A percentile compares a stretch with the other conserved stretches of the same genome.
These are phyloP conservation scores for Leptinotarsa texana DNA, from an alignment of 1,140 invertebrate genomes.

Conservation along the genomic window DNA sequence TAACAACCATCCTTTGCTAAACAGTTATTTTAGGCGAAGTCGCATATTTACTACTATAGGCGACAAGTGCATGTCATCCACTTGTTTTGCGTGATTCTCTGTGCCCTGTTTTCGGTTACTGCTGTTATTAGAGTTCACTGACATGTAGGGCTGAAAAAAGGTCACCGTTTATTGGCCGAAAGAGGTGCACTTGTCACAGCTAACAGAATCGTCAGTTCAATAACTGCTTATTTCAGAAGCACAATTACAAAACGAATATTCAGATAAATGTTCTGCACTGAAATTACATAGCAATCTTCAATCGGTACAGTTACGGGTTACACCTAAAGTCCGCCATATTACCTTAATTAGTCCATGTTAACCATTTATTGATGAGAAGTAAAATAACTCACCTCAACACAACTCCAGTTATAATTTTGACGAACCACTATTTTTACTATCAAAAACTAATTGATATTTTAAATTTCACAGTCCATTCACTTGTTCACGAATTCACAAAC, in stretches of 20 bases:
- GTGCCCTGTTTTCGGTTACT: not conserved
- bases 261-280: not conserved
- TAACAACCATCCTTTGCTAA: not conserved
- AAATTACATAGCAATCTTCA: not conserved
- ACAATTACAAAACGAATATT: no score
- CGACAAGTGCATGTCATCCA: not conserved
- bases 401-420: slow-evolving; percentile 19
- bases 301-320: slow-evolving; percentile 29
- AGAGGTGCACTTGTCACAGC: no score
- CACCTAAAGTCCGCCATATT: slow-evolving; percentile 43
- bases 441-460: slow-evolving; percentile 33
- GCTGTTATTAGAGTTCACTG: slow-evolving; percentile 20
- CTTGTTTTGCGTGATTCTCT: not conserved
- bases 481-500: slow-evolving; percentile 36
- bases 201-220: no score
- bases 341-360: slow-evolving; percentile 14
- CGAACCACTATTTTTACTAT: slow-evolving; percentile 31
- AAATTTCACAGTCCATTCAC: slow-evolving; percentile 27
- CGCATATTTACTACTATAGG: not conserved
- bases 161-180: not conserved
- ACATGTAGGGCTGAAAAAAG: slow-evolving; percentile 10
- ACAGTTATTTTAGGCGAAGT: not conserved
- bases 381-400: slow-evolving; percentile 36
- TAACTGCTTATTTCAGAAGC: no score
- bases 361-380: slow-evolving; percentile 18